Evolutionary conservation across 2,113 vertebrate species (phyloP), one percentile per base, ranked within the genome.

Genomic region (Dendropsophus ebraccatus): DNA sequence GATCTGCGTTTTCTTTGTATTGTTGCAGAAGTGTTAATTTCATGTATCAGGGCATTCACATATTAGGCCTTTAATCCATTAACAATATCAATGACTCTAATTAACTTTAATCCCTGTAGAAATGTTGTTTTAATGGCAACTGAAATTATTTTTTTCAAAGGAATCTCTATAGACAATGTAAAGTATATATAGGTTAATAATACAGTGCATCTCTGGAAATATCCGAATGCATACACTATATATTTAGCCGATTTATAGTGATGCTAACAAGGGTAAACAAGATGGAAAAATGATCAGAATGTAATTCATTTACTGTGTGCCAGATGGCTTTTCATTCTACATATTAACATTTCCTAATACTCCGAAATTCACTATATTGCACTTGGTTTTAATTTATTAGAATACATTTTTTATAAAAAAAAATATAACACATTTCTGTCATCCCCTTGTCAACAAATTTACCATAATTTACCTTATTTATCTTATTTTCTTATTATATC

Each of bases 271-370:
- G 35, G 30, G 50, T 25, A 16, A 58, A 80, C 41, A 32, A 54
- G 75, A 79, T 85, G 75, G 32, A 72, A 70, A 81, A 28, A 72
- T 35, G 5, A 79, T 35, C 25, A 81, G 49, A 73, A 72, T 25
- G n/a, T 81, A 86, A 81, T 80, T 86, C n/a, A 60, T 86, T 81
- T 80, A 86, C 65, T 45, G 41, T 30, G 16, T 81, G 58, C 77
- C 77, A 86, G 84, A 60, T 47, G 76, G n/a, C 77, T 70, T 81
- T 80, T 72, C 56, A 80, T 80, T 70, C 23, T 45, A 11, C 67
- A 49, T 73, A 73, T 60, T 73, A 73, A 81, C 65, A 86, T 73
- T 80, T 72, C 32, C 37, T 81, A 73, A 49, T 86, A 50, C 50
- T 80, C 60, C 60, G 30, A 79, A 85, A 56, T 70, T 47, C 72